Percentiles rank a stretch among this genome's conserved stretches.
Conservation (phyloP, 1,140 invertebrate species). For the Leptinotarsa lineolata region DNA sequence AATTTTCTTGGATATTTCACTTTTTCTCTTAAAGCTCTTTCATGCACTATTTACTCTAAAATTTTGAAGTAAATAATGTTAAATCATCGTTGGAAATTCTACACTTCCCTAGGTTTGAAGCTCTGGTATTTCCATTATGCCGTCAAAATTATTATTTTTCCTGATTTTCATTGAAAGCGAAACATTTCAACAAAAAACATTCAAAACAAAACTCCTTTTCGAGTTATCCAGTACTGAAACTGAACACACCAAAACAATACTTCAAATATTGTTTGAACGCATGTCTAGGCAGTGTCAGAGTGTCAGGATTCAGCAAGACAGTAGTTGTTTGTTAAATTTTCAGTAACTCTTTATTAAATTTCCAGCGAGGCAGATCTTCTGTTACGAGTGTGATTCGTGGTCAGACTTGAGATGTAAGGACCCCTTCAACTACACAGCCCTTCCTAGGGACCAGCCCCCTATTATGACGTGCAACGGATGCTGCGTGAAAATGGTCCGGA, state of each 20-base stretch:
- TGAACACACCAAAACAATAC: conserved; percentile 1
- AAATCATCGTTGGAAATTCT: no score
- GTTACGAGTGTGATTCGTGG: conserved; percentile 92
- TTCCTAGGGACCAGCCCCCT: conserved; percentile 81
- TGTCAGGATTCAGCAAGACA: background rate
- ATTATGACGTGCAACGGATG: conserved; percentile 88
- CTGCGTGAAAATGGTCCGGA: conserved; percentile 92
- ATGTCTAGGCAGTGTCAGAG: background rate
- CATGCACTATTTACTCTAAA: no score
- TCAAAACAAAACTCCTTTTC: background rate
- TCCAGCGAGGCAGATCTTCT: conserved; percentile 81
- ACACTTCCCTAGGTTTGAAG: no score
- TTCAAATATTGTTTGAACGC: background rate
- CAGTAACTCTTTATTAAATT: conserved; percentile 4
- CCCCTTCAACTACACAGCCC: conserved; percentile 88
- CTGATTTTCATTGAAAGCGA: background rate
- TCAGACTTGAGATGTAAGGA: conserved; percentile 86
- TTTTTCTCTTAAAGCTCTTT: no score
- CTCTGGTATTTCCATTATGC: no score
- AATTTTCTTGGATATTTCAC: no score
- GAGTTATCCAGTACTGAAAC: background rate
- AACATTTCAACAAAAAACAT: conserved; percentile 6
- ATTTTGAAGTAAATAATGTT: no score
- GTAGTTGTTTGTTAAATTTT: conserved; percentile 9
- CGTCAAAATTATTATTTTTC: no score